A percentile compares a stretch with the other conserved stretches of the same genome.
Evolutionary conservation across 2,797 vertebrate genomes (phyloP).

Genomic region (Sebastes vulpes): DNA sequence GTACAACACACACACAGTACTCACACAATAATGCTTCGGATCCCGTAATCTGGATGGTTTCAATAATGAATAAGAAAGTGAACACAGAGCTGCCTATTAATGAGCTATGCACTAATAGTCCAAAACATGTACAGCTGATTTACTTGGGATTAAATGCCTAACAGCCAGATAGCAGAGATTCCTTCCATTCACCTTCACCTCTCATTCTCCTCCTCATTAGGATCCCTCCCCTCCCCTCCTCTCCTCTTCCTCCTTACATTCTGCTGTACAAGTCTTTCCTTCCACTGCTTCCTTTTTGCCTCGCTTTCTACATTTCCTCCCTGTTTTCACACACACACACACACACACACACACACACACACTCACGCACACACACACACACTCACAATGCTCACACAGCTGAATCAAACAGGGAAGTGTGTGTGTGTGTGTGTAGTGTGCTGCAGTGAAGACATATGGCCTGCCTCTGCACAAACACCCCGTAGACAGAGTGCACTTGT

Average conservation of each 20-base stretch:
- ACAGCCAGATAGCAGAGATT: constrained; percentile 15
- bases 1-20: constrained; percentile 30
- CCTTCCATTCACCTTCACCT: constrained; percentile 50
- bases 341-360: constrained; percentile 34
- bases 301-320: constrained; percentile 17
- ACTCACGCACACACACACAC: constrained; percentile 43
- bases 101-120: constrained; percentile 17
- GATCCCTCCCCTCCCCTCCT: neutral
- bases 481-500: constrained; percentile 4
- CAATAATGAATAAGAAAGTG: constrained; percentile 36
- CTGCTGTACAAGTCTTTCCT: constrained; percentile 2
- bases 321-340: constrained; percentile 54
- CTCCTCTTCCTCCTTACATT: neutral
- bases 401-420: constrained; percentile 16
- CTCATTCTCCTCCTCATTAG: constrained; percentile 25
- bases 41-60: constrained; percentile 31
- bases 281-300: neutral
- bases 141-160: constrained; percentile 26
- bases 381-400: constrained; percentile 31
- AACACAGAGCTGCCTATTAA: constrained; percentile 31
- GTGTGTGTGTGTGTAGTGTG: constrained; percentile 29
- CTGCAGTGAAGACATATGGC: constrained; percentile 70
- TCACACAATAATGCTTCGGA: constrained; percentile 21
- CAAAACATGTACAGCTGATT: constrained; percentile 37
- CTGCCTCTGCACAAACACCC: constrained; percentile 55